Evolutionary conservation across 2,113 vertebrate genomes (phyloP), one percentile per base, ranked within the genome.

Genomic region (Globicephala melas): DNA sequence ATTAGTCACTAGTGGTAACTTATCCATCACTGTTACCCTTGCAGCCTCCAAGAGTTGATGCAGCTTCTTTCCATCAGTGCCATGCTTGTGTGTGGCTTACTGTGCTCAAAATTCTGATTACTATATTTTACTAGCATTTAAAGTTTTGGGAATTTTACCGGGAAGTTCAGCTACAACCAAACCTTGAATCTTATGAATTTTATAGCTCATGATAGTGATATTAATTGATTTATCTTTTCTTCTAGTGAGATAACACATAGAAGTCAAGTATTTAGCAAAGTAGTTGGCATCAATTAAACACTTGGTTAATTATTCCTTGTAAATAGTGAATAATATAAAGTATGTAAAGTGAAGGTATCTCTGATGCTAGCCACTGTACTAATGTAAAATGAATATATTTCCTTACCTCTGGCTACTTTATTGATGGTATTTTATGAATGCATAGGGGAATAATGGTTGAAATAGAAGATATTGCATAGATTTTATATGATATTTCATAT

Each of bases 101-200:
- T 28, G 0, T 81, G 18, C 23, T 93, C 77, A 58, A 31, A n/a
- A 31, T 89, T 70, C 41, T 68, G 36, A 81, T 92, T 36, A 36
- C 47, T 96, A 1, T 53, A 25, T 82, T 92, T 91, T 70, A 58
- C 33, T 96, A 73, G 41, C 67, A 23, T 92, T 93, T 95, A 81
- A 67, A 82, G 80, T 95, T 33, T 94, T 68, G 60, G 53, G 31
- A 67, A 20, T 62, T 95, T 81, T 65, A 53, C 41, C 25, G 0
- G 14, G 71, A 74, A 79, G 26, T 86, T 65, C 67, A 14, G 31
- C 94, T 89, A 26, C 13, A 82, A 79, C 79, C 28, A 86, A 87
- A 86, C 33, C 44, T 96, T 95, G 77, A 94, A 55, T 91, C 62
- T 63, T 77, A 58, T 21, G 44, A 55, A 80, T 93, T 97, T 93